These are phyloP conservation scores for Enteromius trimaculatus DNA, from an alignment of 2,797 vertebrate species.

Conservation along the genomic window DNA sequence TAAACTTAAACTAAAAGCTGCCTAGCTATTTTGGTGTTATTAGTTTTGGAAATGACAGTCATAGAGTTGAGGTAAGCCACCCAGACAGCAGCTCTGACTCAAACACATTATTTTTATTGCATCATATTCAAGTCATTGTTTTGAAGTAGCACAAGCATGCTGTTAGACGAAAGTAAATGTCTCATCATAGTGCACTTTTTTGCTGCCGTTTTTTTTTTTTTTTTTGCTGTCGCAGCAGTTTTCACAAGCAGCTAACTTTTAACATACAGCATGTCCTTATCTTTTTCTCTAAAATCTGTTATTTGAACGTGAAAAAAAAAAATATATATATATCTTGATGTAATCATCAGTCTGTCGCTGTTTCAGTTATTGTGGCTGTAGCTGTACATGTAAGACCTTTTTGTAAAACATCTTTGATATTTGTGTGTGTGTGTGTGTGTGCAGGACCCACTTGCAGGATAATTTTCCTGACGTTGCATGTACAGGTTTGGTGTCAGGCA, in stretches of 20 bases:
- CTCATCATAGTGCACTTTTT: conserved; percentile 14
- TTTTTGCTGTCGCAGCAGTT: conserved; percentile 29
- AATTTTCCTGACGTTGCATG: background rate
- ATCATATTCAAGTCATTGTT: conserved; percentile 18
- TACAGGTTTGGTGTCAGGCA: background rate
- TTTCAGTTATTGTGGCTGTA: background rate
- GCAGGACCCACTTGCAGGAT: background rate
- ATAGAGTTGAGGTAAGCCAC: background rate
- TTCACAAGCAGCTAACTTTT: background rate
- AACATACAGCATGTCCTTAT: background rate
- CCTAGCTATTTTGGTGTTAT: background rate
- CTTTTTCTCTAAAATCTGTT: background rate
- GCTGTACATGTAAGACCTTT: too few species aligned
- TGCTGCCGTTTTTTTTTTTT: background rate
- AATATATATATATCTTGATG: background rate
- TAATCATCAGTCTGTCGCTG: background rate
- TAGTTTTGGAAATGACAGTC: conserved; percentile 28
- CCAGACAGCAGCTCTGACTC: conserved; percentile 30
- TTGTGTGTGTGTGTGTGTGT: too few species aligned
- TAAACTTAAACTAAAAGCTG: background rate
- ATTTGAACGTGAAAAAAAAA: conserved; percentile 1
- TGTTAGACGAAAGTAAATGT: conserved; percentile 26
- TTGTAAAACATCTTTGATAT: background rate
- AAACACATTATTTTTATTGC: conserved; percentile 8
- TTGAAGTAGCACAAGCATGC: conserved; percentile 1